These are phyloP conservation scores for Syrmaticus mikado DNA, from an alignment of 2,113 vertebrate species.

Conservation along the genomic window DNA sequence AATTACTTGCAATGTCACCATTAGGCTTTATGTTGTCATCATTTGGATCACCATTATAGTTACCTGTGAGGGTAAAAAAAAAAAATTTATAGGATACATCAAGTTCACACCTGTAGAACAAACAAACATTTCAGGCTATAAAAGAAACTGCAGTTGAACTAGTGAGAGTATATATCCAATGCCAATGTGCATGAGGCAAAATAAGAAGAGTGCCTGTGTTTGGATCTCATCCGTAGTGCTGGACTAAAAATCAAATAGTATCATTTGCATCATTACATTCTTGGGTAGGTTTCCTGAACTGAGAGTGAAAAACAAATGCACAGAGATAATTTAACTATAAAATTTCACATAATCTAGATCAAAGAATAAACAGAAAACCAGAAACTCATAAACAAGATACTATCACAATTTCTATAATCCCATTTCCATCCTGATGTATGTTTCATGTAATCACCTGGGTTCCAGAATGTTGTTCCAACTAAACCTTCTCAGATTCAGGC, in stretches of 20 bases:
- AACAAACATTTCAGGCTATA: background rate
- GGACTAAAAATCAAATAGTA: background rate
- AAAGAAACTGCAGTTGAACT: background rate
- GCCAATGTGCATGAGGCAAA: background rate
- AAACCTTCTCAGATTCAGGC: background rate
- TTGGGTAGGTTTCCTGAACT: background rate
- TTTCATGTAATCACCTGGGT: background rate
- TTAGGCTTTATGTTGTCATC: slow-evolving; percentile 88
- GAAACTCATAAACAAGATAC: background rate
- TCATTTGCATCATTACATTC: background rate
- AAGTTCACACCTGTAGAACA: background rate
- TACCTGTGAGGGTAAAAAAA: slow-evolving; percentile 75
- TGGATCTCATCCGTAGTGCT: background rate
- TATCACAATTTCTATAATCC: background rate
- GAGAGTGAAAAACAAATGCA: background rate
- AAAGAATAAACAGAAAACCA: background rate
- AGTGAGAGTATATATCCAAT: background rate
- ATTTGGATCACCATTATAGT: slow-evolving; percentile 82
- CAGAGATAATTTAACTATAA: background rate
- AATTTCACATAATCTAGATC: background rate
- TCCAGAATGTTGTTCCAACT: background rate
- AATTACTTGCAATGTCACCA: slow-evolving; percentile 74
- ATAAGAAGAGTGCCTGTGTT: background rate
- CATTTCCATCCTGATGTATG: background rate
- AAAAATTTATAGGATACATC: background rate